Evolutionary conservation across 35 echinoderm and acorn worm genomes (phyloP), one percentile per base, ranked within the genome.

Genomic region (Heliocidaris tuberculata): DNA sequence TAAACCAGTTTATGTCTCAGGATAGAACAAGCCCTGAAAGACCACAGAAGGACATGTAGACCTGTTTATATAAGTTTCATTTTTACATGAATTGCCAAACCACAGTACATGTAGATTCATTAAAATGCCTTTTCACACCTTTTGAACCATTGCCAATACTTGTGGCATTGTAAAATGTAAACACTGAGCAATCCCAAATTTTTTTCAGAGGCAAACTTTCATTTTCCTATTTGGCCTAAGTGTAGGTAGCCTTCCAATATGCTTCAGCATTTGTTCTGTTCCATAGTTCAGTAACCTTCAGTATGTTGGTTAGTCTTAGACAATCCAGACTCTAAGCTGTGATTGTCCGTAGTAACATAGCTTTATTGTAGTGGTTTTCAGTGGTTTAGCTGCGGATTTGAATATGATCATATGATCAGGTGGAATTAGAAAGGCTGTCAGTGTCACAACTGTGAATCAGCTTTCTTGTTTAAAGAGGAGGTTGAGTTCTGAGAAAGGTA

Each of bases 121-220:
- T 70, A 70, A 70, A 21, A 70, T 70, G 60, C 60, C 60, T 70
- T 21, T 19, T 24, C 5, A 60, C 59, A 60, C 59, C 59, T 60
- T 19, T 60, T 70, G 17, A 21, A 70, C 60, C 60, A 1, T 70
- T 60, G 59, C 13, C 17, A 70, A 70, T 70, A 19, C n/a, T n/a
- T n/a, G n/a, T n/a, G n/a, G n/a, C 60, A 70, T 70, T 70, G 60
- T 70, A 70, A 70, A 70, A 70, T 70, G 60, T 70, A 70, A 70
- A 70, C 60, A 70, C 21, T 70, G 60, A 70, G 60, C 60, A 70
- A 70, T 70, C 24, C 15, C 4, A 70, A 15, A 70, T 70, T 70
- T 42, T 70, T 70, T 70, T 24, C 17, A 70, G 60, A 2, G 60
- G 17, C 60, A 70, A 15, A 70, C 60, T 70, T 70, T 70, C 60